phyloP scores from a whole-genome alignment of 2,113 vertebrate genomes.

The Archocentrus centrarchus region DNA sequence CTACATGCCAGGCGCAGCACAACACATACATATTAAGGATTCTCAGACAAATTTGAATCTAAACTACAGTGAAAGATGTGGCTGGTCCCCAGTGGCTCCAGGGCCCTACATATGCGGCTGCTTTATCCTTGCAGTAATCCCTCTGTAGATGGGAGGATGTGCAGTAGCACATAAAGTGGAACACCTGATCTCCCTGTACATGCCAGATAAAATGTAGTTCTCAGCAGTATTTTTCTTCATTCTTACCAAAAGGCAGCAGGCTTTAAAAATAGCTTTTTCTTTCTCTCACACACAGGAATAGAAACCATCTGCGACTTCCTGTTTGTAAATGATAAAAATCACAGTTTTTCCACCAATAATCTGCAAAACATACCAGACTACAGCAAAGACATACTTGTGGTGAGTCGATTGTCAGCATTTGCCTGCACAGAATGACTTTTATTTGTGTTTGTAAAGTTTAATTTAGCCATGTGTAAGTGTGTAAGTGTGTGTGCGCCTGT shows the following conservation, averaged over 20 bases:
- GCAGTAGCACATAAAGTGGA: background rate
- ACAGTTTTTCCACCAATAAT: constrained; percentile 17
- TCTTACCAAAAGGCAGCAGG: background rate
- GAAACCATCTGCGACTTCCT: constrained; percentile 30
- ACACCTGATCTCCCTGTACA: background rate
- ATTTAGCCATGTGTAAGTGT: background rate
- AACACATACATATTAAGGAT: background rate
- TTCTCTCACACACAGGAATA: constrained; percentile 1
- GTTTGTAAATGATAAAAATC: constrained; percentile 19
- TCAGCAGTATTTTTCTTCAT: background rate
- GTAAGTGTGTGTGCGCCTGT: constrained; percentile 4
- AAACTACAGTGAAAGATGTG: background rate
- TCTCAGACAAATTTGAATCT: background rate
- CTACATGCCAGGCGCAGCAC: background rate
- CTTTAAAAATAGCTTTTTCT: background rate
- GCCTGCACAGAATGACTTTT: background rate
- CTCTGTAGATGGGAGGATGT: background rate
- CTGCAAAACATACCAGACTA: background rate
- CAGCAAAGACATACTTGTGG: background rate
- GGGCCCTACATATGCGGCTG: background rate
- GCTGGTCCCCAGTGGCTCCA: background rate
- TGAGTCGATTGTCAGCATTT: background rate
- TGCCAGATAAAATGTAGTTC: background rate
- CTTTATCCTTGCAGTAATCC: background rate
- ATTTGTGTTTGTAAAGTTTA: background rate